Percentiles rank a stretch among this genome's conserved stretches.
Conservation (phyloP, 2,888 invertebrate genomes). For the Ypsolopha sequella region DNA sequence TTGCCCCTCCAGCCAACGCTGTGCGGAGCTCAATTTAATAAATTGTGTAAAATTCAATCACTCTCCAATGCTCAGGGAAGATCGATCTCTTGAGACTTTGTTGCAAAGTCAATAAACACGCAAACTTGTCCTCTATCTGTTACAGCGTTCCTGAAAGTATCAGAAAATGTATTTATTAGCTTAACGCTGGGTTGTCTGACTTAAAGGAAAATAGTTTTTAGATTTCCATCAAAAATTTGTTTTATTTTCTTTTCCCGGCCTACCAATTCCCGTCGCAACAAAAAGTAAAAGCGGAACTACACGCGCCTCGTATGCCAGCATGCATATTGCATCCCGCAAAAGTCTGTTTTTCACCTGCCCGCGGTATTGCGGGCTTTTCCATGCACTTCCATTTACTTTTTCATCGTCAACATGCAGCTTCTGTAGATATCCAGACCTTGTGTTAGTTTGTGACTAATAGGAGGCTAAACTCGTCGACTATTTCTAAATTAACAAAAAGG, state of each 20-base stretch:
- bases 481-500: not conserved
- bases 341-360: not conserved
- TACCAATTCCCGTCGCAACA: not conserved
- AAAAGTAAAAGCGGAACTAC: not conserved
- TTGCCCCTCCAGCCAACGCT: slow-evolving; percentile 44
- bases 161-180: too few relatives aligned
- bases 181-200: too few relatives aligned
- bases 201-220: too few relatives aligned
- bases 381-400: slow-evolving; percentile 2
- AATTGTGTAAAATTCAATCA: slow-evolving; percentile 64
- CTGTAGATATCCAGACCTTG: not conserved
- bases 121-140: too few relatives aligned
- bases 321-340: not conserved
- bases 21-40: slow-evolving; percentile 10
- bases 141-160: too few relatives aligned
- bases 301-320: not conserved
- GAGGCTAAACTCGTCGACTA: not conserved
- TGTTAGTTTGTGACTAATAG: not conserved
- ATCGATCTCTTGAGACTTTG: not conserved
- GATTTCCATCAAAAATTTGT: too few relatives aligned
- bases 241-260: too few relatives aligned
- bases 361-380: not conserved
- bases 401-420: not conserved
- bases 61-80: slow-evolving; percentile 31
- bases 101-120: too few relatives aligned